Evolutionary conservation across 2,113 vertebrate genomes (phyloP).

Genomic region (Pantherophis guttatus): DNA sequence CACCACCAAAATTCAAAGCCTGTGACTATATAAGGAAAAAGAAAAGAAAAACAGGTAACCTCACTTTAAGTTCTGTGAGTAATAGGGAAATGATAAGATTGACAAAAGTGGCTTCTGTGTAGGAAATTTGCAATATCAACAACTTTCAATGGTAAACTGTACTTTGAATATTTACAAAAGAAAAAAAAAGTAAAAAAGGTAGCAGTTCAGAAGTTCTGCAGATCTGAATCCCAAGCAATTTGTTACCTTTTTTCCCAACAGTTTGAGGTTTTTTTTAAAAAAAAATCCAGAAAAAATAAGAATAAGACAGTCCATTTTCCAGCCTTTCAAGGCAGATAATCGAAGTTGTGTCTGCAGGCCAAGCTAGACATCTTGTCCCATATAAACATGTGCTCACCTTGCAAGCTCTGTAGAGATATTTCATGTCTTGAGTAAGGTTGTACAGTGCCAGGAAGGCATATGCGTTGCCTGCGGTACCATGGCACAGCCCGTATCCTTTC

Average conservation of each 20-base stretch:
- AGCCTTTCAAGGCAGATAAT: background rate
- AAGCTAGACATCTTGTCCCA: background rate
- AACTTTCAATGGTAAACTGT: background rate
- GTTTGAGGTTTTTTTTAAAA: background rate
- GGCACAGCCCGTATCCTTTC: conserved; percentile 95
- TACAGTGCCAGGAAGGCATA: conserved; percentile 88
- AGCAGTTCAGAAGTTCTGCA: background rate
- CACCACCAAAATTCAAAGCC: background rate
- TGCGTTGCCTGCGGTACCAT: conserved; percentile 89
- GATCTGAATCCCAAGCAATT: background rate
- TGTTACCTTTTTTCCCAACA: background rate
- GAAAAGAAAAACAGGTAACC: background rate
- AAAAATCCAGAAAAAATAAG: background rate
- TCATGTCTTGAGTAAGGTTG: conserved; percentile 81
- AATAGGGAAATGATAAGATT: background rate
- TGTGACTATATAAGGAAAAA: background rate
- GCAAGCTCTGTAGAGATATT: conserved; percentile 91
- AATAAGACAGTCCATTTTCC: background rate
- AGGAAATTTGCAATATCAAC: background rate
- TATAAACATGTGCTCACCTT: conserved; percentile 74
- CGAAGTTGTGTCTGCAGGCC: background rate
- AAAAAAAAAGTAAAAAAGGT: background rate
- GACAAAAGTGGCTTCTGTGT: background rate
- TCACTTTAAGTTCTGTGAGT: background rate
- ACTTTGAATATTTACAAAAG: background rate